These are phyloP conservation scores for Rallus crepitans DNA, from an alignment of 2,797 vertebrate genomes.

Conservation along the genomic window DNA sequence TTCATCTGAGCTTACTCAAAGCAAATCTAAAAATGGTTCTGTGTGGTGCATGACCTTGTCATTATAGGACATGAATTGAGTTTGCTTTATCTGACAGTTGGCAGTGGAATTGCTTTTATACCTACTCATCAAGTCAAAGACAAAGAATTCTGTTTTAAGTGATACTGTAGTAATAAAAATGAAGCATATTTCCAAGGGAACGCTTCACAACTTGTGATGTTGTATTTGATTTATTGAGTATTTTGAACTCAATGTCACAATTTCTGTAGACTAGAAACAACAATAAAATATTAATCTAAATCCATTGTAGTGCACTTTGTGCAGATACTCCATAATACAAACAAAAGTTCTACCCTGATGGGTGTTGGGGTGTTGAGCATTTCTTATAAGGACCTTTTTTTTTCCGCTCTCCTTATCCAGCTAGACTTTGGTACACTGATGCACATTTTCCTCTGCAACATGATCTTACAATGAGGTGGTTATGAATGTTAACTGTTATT, in stretches of 20 bases:
- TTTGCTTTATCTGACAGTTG: slow-evolving; percentile 73
- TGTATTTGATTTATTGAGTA: slow-evolving; percentile 76
- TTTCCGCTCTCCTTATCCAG: background rate
- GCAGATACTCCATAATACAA: background rate
- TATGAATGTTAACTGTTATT: background rate
- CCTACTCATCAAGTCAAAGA: slow-evolving; percentile 68
- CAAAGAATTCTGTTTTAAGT: slow-evolving; percentile 71
- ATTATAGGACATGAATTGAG: slow-evolving; percentile 63
- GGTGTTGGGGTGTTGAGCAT: background rate
- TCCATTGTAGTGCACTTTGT: background rate
- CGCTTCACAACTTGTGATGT: slow-evolving; percentile 52
- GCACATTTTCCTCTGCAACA: background rate
- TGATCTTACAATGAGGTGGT: background rate
- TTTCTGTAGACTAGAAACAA: slow-evolving; percentile 50
- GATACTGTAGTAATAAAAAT: slow-evolving; percentile 38
- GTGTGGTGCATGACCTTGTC: slow-evolving; percentile 56
- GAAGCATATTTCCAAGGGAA: slow-evolving; percentile 56
- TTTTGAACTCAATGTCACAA: slow-evolving; percentile 49
- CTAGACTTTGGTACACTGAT: background rate
- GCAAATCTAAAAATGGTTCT: slow-evolving; percentile 56
- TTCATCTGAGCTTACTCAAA: slow-evolving; percentile 56
- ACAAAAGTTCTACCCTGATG: background rate
- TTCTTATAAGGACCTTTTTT: background rate
- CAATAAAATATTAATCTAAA: slow-evolving; percentile 27
- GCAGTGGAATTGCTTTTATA: slow-evolving; percentile 69